phyloP scores from a whole-genome alignment of 2,888 invertebrate genomes.

The Leucoptera coffeella region DNA sequence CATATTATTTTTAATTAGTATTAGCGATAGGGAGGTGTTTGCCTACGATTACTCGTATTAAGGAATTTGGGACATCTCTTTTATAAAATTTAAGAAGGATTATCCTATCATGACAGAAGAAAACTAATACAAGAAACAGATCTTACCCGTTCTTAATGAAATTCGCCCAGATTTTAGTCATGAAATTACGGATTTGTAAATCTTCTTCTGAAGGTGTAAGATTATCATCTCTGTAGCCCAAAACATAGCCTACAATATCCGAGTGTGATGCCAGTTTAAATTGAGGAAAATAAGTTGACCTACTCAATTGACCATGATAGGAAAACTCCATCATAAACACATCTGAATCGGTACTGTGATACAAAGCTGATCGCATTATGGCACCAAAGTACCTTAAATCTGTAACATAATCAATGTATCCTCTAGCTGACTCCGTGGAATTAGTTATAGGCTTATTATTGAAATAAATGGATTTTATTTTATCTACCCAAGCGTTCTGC shows the following conservation, averaged over 20 bases:
- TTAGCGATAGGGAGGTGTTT: too few relatives aligned
- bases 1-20: too few relatives aligned
- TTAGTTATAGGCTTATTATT: not conserved
- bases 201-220: not conserved
- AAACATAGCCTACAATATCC: conserved; percentile 1
- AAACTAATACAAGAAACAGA: not conserved
- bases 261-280: not conserved
- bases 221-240: conserved; percentile 1
- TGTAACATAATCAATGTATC: conserved; percentile 1
- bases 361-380: not conserved
- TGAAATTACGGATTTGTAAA: not conserved
- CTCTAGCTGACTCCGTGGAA: not conserved
- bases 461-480: conserved; percentile 1
- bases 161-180: conserved; percentile 1
- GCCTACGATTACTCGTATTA: too few relatives aligned
- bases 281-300: not conserved
- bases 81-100: too few relatives aligned
- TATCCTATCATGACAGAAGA: too few relatives aligned
- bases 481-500: not conserved
- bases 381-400: not conserved
- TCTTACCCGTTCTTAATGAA: conserved; percentile 2
- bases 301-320: not conserved
- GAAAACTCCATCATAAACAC: conserved; percentile 3
- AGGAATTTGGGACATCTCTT: too few relatives aligned
- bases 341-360: not conserved